Conservation (phyloP, 2,113 vertebrate species). For the Forbesichthys agassizii region DNA sequence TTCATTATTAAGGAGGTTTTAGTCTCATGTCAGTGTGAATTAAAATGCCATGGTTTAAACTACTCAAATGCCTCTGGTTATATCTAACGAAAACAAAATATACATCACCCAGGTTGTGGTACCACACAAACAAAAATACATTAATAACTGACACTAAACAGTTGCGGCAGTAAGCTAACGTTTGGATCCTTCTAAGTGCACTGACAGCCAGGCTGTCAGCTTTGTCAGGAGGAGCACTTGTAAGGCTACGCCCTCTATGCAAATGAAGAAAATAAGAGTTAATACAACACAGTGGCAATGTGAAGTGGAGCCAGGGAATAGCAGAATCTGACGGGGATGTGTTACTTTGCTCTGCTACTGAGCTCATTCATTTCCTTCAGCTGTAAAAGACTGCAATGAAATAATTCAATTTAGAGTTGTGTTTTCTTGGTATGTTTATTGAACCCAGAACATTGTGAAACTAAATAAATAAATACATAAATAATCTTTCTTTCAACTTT, state of each 20-base stretch:
- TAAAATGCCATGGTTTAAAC: slow-evolving; percentile 40
- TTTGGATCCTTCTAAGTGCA: neutral
- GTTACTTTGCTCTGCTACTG: neutral
- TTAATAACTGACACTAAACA: slow-evolving; percentile 19
- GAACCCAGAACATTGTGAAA: neutral
- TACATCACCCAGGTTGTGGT: too few species aligned
- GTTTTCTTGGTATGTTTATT: slow-evolving; percentile 2
- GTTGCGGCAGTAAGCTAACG: slow-evolving; percentile 23
- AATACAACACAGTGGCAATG: slow-evolving; percentile 1
- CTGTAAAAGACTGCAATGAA: neutral
- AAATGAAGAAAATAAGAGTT: slow-evolving; percentile 17
- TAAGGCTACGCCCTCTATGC: slow-evolving; percentile 19
- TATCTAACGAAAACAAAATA: slow-evolving; percentile 1
- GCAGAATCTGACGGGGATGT: slow-evolving; percentile 9
- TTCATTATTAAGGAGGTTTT: slow-evolving; percentile 70
- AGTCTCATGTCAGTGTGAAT: slow-evolving; percentile 50
- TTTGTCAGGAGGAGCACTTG: slow-evolving; percentile 40
- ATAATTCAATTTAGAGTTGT: neutral
- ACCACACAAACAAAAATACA: neutral
- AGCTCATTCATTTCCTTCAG: neutral
- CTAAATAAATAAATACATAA: neutral
- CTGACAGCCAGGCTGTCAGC: slow-evolving; percentile 34
- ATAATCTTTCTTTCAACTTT: neutral
- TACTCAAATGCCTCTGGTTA: neutral
- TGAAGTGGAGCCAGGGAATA: slow-evolving; percentile 31